These are phyloP conservation scores for Thomomys bottae DNA, from an alignment of 2,113 vertebrate genomes.

Conservation along the genomic window DNA sequence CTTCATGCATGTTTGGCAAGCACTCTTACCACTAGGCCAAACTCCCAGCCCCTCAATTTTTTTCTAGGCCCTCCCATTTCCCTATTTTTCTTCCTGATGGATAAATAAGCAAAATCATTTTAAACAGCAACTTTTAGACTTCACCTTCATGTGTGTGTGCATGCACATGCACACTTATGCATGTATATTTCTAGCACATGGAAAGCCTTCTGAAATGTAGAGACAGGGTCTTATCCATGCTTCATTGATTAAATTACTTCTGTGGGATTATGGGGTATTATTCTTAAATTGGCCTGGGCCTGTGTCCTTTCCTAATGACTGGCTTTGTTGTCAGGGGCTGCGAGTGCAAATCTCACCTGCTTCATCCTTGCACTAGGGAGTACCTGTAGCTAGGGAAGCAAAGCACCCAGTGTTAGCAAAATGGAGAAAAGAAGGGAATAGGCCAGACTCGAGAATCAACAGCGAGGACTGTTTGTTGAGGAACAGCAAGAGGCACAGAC, in stretches of 20 bases:
- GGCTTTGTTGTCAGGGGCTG: background rate
- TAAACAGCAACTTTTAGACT: conserved; percentile 6
- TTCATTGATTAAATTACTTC: background rate
- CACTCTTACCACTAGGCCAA: no score
- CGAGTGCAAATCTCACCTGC: background rate
- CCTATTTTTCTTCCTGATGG: no score
- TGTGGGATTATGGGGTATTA: background rate
- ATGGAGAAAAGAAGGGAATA: no score
- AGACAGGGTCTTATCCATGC: background rate
- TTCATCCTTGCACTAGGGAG: background rate
- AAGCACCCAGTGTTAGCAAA: background rate
- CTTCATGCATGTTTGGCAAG: no score
- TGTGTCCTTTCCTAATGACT: background rate
- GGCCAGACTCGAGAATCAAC: no score
- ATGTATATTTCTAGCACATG: background rate
- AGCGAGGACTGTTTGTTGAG: no score
- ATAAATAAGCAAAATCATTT: background rate
- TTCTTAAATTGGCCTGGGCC: background rate
- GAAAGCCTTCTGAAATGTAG: background rate
- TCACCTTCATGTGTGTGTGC: background rate
- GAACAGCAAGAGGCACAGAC: no score
- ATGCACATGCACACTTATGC: no score
- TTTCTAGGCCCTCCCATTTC: no score
- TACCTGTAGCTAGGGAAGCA: background rate
- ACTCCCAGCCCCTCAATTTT: no score